Evolutionary conservation across 1,140 invertebrate species (phyloP), one percentile per base, ranked within the genome.

Genomic region (Paracyclopina nana): DNA sequence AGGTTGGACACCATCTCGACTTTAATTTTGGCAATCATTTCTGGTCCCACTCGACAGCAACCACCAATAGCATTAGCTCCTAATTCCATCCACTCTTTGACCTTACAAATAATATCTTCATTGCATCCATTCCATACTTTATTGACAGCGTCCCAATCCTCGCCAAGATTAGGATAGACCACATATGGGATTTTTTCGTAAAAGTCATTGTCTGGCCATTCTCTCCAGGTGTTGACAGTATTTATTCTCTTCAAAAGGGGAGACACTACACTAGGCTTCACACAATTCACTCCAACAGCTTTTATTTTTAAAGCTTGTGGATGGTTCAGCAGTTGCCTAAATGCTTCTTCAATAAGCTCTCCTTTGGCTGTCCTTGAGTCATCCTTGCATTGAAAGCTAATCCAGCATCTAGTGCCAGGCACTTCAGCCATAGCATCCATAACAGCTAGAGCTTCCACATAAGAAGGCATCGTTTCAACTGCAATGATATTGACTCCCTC

Each of bases 391-490:
- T 79, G 80, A 64, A 87, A 88, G n/a, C 76, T 71, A 0, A 91
- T 62, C 82, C 83, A 90, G 9, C 79, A 80, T 62, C 77, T 79
- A 0, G 68, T 62, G 27, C 69, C 57, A 12, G 78, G 78, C 64
- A 75, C 85, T 53, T 82, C 72, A 45, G 63, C 55, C 12, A 92
- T 59, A 20, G 88, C 62, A 40, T 81, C 72, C 2, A 85, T 67
- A 1, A 91, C 62, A 57, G 80, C 79, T 62, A 80, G 70, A 0
- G 80, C 87, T 66, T 94, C 88, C 44, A 72, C 67, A 56, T 72
- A 65, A 53, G 81, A 80, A 9, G 88, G 87, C 55, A 92, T 79
- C 0, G 88, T 94, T 64, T 95, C 88, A 53, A 92, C 63, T 8
- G 82, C 82, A 27, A 94, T 60, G 0, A 87, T 59, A 64, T 91